Conservation (phyloP, 2,888 invertebrate species). For the Acleris holmiana region DNA sequence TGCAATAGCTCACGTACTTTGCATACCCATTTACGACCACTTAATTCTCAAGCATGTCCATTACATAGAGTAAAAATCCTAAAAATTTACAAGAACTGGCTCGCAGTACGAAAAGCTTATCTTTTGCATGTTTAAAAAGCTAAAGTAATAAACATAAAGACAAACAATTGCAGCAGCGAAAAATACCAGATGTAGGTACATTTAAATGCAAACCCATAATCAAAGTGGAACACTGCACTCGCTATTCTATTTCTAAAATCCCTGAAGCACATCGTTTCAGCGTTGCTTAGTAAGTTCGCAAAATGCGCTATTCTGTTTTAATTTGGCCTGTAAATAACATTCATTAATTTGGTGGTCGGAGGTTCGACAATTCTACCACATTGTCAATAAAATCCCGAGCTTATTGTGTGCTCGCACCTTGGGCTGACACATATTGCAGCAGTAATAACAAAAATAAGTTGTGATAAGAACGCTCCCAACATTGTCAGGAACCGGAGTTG, state of each 20-base stretch:
- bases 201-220: background rate
- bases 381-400: constrained; percentile 25
- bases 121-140: constrained; percentile 11
- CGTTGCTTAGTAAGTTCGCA: constrained; percentile 3
- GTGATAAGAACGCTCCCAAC: too few species aligned
- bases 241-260: constrained; percentile 10
- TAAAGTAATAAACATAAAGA: constrained; percentile 27
- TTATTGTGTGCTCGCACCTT: constrained; percentile 24
- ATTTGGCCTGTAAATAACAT: constrained; percentile 9
- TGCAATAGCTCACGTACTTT: too few species aligned
- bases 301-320: background rate
- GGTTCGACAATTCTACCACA: constrained; percentile 5
- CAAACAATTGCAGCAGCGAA: constrained; percentile 9
- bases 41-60: background rate
- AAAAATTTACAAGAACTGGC: background rate
- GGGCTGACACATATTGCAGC: constrained; percentile 24
- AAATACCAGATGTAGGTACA: background rate
- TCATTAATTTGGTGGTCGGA: constrained; percentile 16
- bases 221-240: background rate
- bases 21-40: too few species aligned
- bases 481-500: too few species aligned
- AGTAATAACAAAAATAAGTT: constrained; percentile 16
- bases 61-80: background rate
- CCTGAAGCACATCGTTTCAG: constrained; percentile 6
- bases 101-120: constrained; percentile 9